Evolutionary conservation across 2,888 invertebrate genomes (phyloP), one percentile per base, ranked within the genome.

Genomic region (Eretmocerus hayati): DNA sequence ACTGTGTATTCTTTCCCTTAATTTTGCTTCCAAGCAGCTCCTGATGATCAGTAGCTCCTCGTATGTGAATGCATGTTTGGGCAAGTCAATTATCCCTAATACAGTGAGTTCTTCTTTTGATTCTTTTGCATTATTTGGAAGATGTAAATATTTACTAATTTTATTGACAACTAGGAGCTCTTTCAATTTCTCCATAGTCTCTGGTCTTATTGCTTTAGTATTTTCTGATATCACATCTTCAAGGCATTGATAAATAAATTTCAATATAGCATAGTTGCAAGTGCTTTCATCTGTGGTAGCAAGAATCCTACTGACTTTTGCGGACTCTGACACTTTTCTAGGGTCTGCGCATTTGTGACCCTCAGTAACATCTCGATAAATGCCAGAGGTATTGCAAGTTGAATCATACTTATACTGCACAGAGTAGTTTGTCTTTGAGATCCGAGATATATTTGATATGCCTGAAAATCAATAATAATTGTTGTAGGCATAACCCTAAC

Each of bases 21-120:
- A 50, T 32, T 64, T 54, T 18, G 53, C 54, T 56, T 70, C 70
- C 2, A 68, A 57, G 5, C 53, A 60, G 50, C 53, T 59, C 54
- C 60, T 67, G 4, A 70, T 56, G 13, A 59, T 45, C 40, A 63
- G 52, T 51, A 62, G 65, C 52, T 75, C 74, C 42, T 64, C 57
- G 36, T 62, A 64, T 42, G 53, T 67, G 21, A 74, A 60, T 26
- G 68, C 62, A 45, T 54, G 52, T 35, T 61, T 57, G 3, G 62
- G 59, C 39, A 65, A 50, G 53, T 67, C 62, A 6, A 53, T 54
- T 5, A 71, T 65, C 23, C 63, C 66, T 35, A 71, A 53, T 19
- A 68, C 33, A 5, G 40, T 60, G 38, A 59, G 48, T 40, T 64
- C 59, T 31, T 62, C 59, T 33, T 59, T 58, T 6, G 23, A 8